Percentiles rank a stretch among this genome's conserved stretches.
phyloP scores from a whole-genome alignment of 2,888 invertebrate species.

The Tetropium fuscum region DNA sequence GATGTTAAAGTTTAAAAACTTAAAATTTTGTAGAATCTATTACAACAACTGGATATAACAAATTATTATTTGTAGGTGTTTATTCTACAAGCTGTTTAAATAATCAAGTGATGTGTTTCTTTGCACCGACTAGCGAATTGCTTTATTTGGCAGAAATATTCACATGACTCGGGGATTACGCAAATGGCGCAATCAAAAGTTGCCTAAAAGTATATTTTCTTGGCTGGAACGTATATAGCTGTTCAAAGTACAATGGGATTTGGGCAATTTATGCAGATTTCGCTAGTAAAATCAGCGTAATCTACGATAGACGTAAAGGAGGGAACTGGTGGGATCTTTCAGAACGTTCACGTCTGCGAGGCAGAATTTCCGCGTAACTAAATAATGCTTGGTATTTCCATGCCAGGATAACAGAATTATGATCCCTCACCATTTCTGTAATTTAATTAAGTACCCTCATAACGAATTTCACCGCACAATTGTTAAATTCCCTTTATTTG shows the following conservation, averaged over 20 bases:
- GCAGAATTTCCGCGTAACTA: conserved; percentile 31
- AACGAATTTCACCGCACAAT: conserved; percentile 15
- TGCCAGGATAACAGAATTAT: conserved; percentile 36
- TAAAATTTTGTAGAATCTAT: no score
- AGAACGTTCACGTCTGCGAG: conserved; percentile 18
- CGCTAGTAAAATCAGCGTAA: conserved; percentile 21
- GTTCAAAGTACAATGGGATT: conserved; percentile 22
- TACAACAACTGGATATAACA: no score
- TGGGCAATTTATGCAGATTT: conserved; percentile 27
- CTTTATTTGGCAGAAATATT: conserved; percentile 12
- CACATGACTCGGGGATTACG: neutral
- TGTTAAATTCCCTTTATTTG: conserved; percentile 22
- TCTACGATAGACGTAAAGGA: conserved; percentile 14
- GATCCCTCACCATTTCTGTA: conserved; percentile 31
- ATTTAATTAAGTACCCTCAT: conserved; percentile 32
- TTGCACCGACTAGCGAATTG: conserved; percentile 7
- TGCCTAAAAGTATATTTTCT: conserved; percentile 24
- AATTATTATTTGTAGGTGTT: no score
- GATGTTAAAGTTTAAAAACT: no score
- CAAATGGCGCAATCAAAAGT: conserved; percentile 17
- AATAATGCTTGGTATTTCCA: conserved; percentile 30
- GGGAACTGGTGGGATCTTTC: conserved; percentile 9
- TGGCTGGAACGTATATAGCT: conserved; percentile 18
- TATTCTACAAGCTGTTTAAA: no score
- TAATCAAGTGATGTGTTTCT: neutral